Evolutionary conservation across 2,888 invertebrate genomes (phyloP).

Genomic region (Cataglyphis cursor): DNA sequence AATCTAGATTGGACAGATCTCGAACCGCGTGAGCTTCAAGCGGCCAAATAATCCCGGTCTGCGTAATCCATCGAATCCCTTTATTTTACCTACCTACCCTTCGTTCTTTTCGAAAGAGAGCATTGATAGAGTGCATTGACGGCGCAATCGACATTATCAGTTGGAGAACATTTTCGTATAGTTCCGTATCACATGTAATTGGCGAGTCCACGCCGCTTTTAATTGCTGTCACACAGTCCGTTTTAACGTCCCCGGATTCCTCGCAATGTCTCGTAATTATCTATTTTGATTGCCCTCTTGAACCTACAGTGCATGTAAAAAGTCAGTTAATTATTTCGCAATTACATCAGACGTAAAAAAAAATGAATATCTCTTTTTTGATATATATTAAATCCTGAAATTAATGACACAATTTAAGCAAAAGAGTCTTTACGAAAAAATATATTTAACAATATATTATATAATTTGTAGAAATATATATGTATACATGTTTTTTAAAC

Average conservation of each 20-base stretch:
- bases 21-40: slow-evolving; percentile 17
- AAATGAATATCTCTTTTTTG: not conserved
- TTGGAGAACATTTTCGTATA: not conserved
- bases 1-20: slow-evolving; percentile 8
- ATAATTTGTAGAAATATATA: not conserved
- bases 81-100: not conserved
- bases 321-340: slow-evolving; percentile 16
- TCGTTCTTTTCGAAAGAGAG: not conserved
- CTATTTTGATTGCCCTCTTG: slow-evolving; percentile 54
- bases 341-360: not conserved
- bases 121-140: slow-evolving; percentile 10
- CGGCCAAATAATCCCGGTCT: not conserved
- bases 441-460: not conserved
- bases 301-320: slow-evolving; percentile 18
- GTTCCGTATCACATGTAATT: slow-evolving; percentile 59
- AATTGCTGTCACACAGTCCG: slow-evolving; percentile 51
- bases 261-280: slow-evolving; percentile 52
- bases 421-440: not conserved
- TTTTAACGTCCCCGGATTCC: slow-evolving; percentile 5
- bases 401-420: not conserved
- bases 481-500: not conserved
- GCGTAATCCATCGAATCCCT: slow-evolving; percentile 11
- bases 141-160: not conserved
- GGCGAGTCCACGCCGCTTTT: slow-evolving; percentile 62
- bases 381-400: not conserved